Evolutionary conservation across 2,113 vertebrate genomes (phyloP).

Genomic region (Carassius auratus): DNA sequence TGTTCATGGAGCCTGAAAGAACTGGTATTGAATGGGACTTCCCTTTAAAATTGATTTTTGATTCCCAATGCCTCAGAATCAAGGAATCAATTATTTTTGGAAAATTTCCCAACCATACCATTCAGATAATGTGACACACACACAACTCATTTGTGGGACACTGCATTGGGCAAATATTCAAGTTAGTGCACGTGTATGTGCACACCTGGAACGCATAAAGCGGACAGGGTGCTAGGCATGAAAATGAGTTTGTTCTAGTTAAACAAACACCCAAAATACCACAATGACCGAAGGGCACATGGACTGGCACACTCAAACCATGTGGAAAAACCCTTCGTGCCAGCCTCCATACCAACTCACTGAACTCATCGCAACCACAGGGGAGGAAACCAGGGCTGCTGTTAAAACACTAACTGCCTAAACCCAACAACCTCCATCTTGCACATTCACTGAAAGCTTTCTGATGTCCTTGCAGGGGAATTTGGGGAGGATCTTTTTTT

Average conservation of each 20-base stretch:
- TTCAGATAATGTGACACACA: neutral
- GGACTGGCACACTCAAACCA: constrained; percentile 37
- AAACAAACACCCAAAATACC: constrained; percentile 51
- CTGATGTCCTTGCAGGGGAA: constrained; percentile 36
- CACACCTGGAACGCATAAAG: constrained; percentile 28
- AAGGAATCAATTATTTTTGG: too few relatives aligned
- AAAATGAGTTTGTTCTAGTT: constrained; percentile 56
- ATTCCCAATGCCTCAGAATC: too few relatives aligned
- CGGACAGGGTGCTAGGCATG: constrained; percentile 30
- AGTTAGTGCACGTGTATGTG: neutral
- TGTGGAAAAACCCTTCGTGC: constrained; percentile 51
- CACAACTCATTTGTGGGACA: neutral
- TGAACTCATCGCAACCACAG: constrained; percentile 45
- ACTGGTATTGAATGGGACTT: too few relatives aligned
- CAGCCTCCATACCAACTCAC: constrained; percentile 46
- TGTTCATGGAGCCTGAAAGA: too few relatives aligned
- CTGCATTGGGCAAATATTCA: neutral
- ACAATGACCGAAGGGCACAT: constrained; percentile 50
- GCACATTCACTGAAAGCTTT: constrained; percentile 11
- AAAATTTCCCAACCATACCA: neutral
- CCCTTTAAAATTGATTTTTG: too few relatives aligned
- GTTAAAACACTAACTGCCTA: constrained; percentile 43
- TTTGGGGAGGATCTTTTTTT: constrained; percentile 23
- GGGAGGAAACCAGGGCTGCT: constrained; percentile 41
- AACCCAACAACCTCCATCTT: constrained; percentile 44